Base-by-base conservation (phyloP, 2,113 vertebrate genomes). In the Triplophysa dalaica region DNA sequence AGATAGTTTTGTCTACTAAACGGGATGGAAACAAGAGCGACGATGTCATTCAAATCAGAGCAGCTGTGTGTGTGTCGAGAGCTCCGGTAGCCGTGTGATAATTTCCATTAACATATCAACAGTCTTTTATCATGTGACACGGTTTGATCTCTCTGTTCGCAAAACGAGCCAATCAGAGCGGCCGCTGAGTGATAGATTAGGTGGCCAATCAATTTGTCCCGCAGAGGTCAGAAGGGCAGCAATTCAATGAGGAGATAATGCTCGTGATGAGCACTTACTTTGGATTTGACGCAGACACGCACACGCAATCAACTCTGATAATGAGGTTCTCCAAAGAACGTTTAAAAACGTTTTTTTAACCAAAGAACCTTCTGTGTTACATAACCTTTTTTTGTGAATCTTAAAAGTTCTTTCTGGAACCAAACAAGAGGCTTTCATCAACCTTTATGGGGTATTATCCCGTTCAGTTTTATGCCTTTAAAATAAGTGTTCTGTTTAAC, bases 181-280 rank as follows among this genome's bases (percentile, higher is more conserved):
- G 75, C 26, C 13, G 68, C 21, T 68, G 48, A 50, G 75, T 81
- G 78, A 80, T 79, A 65, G 83, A 79, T 79, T 43, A 64, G 63
- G 43, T 33, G 41, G 83, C 45, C 50, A 81, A 81, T 84, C 83
- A 70, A 64, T 84, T 79, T 70, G 63, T 24, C 66, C 12, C 48
- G 33, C 75, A n/a, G 69, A 81, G 79, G 70, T 75, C 70, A 66
- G 61, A 65, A 56, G 65, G 38, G 21, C 50, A 63, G 66, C 56
- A 41, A 75, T 69, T 45, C 78, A 77, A 50, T 58, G 66, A 72
- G 78, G 33, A 61, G 73, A 81, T 75, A 65, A 73, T 65, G 77
- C 78, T 62, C 24, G 38, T n/a, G 50, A 80, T 62, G 68, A 81
- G 52, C 8, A 17, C 14, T 14, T 29, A 29, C 60, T 79, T 26